phyloP scores from a whole-genome alignment of 1,140 invertebrate species.

The Lepidurus arcticus region DNA sequence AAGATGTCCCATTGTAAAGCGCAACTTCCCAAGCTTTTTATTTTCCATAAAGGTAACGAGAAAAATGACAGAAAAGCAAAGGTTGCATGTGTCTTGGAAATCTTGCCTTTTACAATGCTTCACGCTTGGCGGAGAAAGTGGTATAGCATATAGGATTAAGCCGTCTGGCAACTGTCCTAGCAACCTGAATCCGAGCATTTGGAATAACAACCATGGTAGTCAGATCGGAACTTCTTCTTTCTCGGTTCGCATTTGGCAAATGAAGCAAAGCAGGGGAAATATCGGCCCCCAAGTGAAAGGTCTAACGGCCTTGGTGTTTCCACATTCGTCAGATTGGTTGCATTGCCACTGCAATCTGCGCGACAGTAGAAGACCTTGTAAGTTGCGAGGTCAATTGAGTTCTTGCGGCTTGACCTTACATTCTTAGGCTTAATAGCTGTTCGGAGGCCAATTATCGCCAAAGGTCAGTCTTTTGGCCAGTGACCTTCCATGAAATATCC shows the following conservation, averaged over 20 bases:
- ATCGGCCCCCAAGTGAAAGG: not conserved
- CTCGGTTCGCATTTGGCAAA: not conserved
- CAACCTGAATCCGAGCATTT: not conserved
- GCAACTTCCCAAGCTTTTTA: not conserved
- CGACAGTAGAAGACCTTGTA: not conserved
- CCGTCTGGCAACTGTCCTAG: not conserved
- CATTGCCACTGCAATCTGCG: not conserved
- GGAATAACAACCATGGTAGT: not conserved
- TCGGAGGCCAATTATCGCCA: not conserved
- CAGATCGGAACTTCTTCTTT: not conserved
- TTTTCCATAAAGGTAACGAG: not conserved
- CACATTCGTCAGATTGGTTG: not conserved
- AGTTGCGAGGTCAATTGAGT: not conserved
- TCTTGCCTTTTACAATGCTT: not conserved
- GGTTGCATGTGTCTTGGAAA: not conserved
- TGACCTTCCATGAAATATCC: not conserved
- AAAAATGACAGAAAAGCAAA: not conserved
- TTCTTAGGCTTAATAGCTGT: not conserved
- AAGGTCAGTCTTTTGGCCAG: not conserved
- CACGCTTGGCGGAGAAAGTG: not conserved
- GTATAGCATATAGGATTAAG: not conserved
- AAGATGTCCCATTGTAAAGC: not conserved
- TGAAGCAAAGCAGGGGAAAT: not conserved
- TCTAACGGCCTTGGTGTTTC: not conserved
- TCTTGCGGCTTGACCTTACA: not conserved